Conservation (phyloP, 2,113 vertebrate genomes). For the Eira barbara region DNA sequence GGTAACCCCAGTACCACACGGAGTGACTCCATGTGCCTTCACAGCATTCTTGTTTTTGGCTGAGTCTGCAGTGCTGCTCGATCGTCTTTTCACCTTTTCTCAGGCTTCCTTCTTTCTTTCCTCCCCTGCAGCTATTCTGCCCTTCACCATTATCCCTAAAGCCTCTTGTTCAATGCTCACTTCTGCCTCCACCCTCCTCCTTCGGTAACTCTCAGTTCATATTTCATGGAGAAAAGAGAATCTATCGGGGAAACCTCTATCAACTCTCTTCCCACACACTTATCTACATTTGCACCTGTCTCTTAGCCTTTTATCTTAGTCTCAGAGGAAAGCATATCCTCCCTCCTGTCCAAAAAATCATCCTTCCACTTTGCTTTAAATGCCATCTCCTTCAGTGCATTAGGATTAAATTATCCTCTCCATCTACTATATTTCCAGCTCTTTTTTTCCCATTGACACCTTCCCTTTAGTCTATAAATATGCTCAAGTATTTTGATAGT, state of each 20-base stretch:
- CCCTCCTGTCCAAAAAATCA: neutral
- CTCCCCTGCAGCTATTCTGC: accelerated
- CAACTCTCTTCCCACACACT: neutral
- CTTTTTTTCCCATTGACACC: neutral
- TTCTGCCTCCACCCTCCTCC: neutral
- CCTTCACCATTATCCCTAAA: neutral
- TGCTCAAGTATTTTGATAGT: neutral
- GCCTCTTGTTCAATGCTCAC: neutral
- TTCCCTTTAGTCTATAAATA: neutral
- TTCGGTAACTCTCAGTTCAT: neutral
- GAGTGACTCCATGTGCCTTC: neutral
- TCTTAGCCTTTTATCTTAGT: slow-evolving; percentile 29
- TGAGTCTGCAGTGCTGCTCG: neutral
- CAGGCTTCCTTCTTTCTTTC: neutral
- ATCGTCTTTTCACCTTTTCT: neutral
- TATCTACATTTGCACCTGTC: slow-evolving; percentile 45
- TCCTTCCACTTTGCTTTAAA: slow-evolving; percentile 18
- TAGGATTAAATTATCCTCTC: neutral
- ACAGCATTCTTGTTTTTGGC: too few relatives aligned
- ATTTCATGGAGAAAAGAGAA: neutral
- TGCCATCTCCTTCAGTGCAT: neutral
- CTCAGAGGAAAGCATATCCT: neutral
- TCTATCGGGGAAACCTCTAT: neutral
- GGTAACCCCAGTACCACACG: neutral
- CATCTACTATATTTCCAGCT: neutral